Evolutionary conservation across 2,888 invertebrate genomes (phyloP), one percentile per base, ranked within the genome.

Genomic region (Octonoba sinensis): DNA sequence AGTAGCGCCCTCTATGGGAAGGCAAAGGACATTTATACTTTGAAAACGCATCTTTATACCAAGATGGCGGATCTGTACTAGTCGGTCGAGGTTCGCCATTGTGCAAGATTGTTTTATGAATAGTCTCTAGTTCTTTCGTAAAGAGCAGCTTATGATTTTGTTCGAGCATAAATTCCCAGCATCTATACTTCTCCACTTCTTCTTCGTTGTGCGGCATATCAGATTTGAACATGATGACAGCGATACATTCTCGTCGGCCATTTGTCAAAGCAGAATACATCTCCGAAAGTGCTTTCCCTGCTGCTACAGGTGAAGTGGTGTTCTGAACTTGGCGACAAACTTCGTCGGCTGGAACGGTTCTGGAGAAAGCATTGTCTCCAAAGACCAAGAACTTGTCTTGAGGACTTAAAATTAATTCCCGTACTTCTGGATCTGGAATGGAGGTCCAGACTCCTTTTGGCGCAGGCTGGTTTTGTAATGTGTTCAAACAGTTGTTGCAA

Each of bases 161-260:
- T 87, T 96, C 96, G 65, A 96, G 89, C 95, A 96, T 95, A 86
- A 96, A 96, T 86, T 96, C 96, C 96, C 96, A 96, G 87, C 95
- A 96, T 87, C 95, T 94, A 87, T 95, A 95, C 87, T 95, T 95
- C 87, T 96, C 96, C 86, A 95, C 95, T 1, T 85, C 84, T 15
- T 82, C 75, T 2, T 27, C 57, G 0, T 60, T 60, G 2, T 27
- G 36, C 3, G 46, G 18, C 3, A 27, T 15, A 8, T 49, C 69
- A 1, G 47, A 18, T 46, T 62, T 57, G 24, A 82, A 60, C 46
- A 47, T 51, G 18, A 82, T 70, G 18, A 82, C 82, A 0, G 82
- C 75, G 2, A 72, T 62, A 49, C 82, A 82, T 27, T 82, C 82
- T 24, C 82, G 49, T 15, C 44, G 24, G 3, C 82, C 76, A 54